Evolutionary conservation across 2,113 vertebrate genomes (phyloP).

Genomic region (Mohoua ochrocephala): DNA sequence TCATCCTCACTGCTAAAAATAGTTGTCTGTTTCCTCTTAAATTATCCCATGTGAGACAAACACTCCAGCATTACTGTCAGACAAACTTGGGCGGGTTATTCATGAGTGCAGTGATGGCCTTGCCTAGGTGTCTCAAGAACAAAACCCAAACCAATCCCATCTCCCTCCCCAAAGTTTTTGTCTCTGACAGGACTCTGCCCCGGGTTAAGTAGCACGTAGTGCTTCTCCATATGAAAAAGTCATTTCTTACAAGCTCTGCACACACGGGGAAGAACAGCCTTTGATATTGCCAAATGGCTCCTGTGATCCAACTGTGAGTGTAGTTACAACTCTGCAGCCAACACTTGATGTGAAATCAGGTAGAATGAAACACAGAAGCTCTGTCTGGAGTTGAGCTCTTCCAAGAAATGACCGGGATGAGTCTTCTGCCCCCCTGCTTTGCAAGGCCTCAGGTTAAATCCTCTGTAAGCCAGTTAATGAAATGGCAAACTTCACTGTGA

Average conservation of each 20-base stretch:
- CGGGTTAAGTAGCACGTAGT: not conserved
- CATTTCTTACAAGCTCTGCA: not conserved
- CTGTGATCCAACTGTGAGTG: not conserved
- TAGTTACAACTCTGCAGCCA: not conserved
- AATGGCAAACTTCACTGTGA: not conserved
- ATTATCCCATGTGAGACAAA: not conserved
- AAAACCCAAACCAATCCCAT: not conserved
- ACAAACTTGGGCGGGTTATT: not conserved
- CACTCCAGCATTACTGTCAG: not conserved
- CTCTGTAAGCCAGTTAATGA: not conserved
- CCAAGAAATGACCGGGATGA: not conserved
- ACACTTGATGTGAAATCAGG: not conserved
- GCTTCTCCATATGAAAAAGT: not conserved
- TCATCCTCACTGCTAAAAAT: not conserved
- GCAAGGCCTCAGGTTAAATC: not conserved
- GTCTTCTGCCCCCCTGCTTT: not conserved
- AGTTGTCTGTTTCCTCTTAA: not conserved
- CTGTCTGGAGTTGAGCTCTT: not conserved
- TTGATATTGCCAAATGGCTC: not conserved
- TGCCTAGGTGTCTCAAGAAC: not conserved
- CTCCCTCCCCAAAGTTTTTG: not conserved
- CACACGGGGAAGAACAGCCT: not conserved
- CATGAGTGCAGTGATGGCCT: not conserved
- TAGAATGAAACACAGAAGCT: not conserved
- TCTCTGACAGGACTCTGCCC: not conserved